These are phyloP conservation scores for Sebastes trivittatus DNA, from an alignment of 2,797 vertebrate genomes.

Conservation along the genomic window DNA sequence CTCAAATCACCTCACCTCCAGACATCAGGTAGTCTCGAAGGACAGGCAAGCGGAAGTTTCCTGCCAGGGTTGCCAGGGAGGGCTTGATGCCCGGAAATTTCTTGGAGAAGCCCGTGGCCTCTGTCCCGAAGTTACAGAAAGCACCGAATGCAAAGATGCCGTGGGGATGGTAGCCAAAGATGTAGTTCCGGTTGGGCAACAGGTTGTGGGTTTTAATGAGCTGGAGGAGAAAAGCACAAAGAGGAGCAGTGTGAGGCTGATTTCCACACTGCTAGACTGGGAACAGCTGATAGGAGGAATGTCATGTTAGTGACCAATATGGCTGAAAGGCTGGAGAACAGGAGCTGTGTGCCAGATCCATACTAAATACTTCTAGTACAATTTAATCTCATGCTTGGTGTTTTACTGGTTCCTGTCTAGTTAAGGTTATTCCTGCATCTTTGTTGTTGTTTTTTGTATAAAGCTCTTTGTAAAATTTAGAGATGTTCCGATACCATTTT, in stretches of 20 bases:
- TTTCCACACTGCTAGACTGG: not conserved
- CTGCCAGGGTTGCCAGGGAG: constrained; percentile 92
- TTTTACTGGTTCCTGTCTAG: not conserved
- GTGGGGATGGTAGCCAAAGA: constrained; percentile 96
- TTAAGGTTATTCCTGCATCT: not conserved
- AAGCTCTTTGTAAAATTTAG: not conserved
- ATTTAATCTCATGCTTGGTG: not conserved
- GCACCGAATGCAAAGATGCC: constrained; percentile 96
- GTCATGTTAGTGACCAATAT: not conserved
- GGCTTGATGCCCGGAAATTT: constrained; percentile 95
- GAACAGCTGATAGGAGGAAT: not conserved
- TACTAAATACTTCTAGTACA: not conserved
- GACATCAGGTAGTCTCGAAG: constrained; percentile 97
- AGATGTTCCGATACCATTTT: no score
- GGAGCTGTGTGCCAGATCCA: not conserved
- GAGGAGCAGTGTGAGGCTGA: not conserved
- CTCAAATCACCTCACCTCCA: constrained; percentile 85
- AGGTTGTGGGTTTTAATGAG: constrained; percentile 96
- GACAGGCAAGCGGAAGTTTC: constrained; percentile 94
- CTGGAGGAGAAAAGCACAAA: constrained; percentile 76
- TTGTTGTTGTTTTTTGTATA: not conserved
- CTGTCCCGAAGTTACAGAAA: constrained; percentile 98
- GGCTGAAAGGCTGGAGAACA: not conserved
- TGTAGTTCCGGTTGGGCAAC: constrained; percentile 93
- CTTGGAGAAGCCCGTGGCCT: constrained; percentile 93